phyloP scores from a whole-genome alignment of 2,113 vertebrate species.

The Neoarius graeffei region DNA sequence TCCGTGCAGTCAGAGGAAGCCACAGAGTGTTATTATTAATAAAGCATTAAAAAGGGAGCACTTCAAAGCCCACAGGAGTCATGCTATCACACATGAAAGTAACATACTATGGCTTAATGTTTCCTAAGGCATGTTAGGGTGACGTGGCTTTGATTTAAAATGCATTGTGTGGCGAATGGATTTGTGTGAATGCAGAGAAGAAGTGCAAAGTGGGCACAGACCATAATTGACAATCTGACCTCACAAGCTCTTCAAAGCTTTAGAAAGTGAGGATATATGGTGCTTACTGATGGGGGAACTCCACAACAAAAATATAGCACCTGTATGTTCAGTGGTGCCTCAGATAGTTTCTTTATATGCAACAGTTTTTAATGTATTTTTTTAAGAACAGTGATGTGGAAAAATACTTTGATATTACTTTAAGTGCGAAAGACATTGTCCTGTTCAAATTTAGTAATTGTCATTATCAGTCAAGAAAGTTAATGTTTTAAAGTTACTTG shows the following conservation, averaged over 20 bases:
- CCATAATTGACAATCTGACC: constrained; percentile 78
- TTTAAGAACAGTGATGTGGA: background rate
- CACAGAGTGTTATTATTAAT: constrained; percentile 75
- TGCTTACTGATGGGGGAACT: constrained; percentile 49
- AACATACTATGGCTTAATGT: constrained; percentile 78
- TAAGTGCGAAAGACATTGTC: background rate
- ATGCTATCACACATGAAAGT: constrained; percentile 79
- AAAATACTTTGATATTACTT: background rate
- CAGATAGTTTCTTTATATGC: background rate
- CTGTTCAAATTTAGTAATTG: background rate
- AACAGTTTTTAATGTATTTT: background rate
- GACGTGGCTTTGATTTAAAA: constrained; percentile 79
- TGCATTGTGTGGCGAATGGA: constrained; percentile 81
- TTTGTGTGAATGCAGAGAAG: constrained; percentile 70
- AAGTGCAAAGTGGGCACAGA: constrained; percentile 62
- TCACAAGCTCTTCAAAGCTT: constrained; percentile 76
- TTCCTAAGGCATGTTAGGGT: constrained; percentile 76
- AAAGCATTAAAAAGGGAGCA: constrained; percentile 75
- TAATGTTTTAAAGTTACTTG: background rate
- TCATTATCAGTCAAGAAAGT: background rate
- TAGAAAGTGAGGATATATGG: constrained; percentile 61
- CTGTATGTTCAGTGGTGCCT: constrained; percentile 34
- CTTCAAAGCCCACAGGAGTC: constrained; percentile 77
- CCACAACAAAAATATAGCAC: constrained; percentile 58
- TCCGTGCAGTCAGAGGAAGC: constrained; percentile 63